Conservation (phyloP, 2,888 invertebrate genomes). For the Spilarctia lutea region DNA sequence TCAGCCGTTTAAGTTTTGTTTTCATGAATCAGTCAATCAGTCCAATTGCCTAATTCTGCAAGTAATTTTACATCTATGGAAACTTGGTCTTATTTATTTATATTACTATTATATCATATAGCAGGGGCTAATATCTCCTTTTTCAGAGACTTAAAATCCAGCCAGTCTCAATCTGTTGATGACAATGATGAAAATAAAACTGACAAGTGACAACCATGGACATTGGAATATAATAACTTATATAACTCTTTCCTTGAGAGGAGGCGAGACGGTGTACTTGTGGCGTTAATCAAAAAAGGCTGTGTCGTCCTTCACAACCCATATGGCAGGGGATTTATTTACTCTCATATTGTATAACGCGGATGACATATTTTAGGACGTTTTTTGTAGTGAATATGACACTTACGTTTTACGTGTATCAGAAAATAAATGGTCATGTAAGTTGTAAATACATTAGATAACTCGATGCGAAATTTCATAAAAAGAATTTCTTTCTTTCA, state of each 20-base stretch:
- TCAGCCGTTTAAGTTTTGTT: too few species aligned
- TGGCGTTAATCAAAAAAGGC: conserved; percentile 59
- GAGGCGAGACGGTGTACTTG: conserved; percentile 42
- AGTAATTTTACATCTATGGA: too few species aligned
- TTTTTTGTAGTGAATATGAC: conserved; percentile 16
- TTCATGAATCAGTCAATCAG: too few species aligned
- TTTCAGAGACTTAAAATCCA: background rate
- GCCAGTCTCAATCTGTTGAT: background rate
- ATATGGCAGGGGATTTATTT: conserved; percentile 49
- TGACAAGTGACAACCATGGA: conserved; percentile 42
- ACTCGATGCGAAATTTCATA: background rate
- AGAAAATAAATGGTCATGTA: background rate
- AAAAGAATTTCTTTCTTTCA: background rate
- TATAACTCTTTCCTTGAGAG: conserved; percentile 52
- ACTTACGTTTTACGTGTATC: background rate
- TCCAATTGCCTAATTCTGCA: too few species aligned
- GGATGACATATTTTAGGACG: conserved; percentile 32
- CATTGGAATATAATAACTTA: conserved; percentile 44
- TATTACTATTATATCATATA: too few species aligned
- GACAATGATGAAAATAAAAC: conserved; percentile 25
- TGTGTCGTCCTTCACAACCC: conserved; percentile 46
- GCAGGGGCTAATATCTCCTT: too few species aligned
- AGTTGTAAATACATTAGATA: background rate
- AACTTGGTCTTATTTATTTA: too few species aligned
- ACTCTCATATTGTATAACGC: conserved; percentile 40